Percentiles rank a stretch among this genome's conserved stretches.
These are phyloP conservation scores for Dromaius novaehollandiae DNA, from an alignment of 2,113 vertebrate genomes.

Conservation along the genomic window DNA sequence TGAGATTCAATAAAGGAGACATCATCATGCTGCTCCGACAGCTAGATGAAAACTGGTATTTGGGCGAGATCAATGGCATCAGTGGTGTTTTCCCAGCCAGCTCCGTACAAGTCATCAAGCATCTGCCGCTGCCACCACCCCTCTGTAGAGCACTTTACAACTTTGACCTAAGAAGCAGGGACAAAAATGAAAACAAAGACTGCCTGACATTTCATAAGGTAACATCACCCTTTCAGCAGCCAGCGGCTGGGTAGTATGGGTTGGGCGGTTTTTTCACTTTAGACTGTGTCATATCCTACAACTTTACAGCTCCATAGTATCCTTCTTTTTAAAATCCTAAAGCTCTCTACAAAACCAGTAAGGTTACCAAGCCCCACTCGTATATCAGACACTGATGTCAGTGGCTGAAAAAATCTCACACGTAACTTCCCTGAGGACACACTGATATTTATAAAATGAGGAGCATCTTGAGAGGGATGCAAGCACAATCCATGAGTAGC, in stretches of 20 bases:
- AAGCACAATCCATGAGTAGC: fast-evolving
- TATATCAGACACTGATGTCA: neutral
- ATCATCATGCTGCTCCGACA: slow-evolving; percentile 77
- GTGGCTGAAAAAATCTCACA: fast-evolving
- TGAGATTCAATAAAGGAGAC: slow-evolving; percentile 81
- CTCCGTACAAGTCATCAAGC: slow-evolving; percentile 78
- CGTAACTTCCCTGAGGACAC: fast-evolving
- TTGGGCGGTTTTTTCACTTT: neutral
- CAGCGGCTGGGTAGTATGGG: neutral
- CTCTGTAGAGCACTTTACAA: slow-evolving; percentile 86
- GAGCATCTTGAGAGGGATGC: fast-evolving
- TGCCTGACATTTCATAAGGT: slow-evolving; percentile 86
- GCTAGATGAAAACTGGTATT: slow-evolving; percentile 84
- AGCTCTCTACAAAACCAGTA: neutral
- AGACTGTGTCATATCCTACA: fast-evolving
- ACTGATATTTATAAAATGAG: fast-evolving
- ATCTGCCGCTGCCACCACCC: slow-evolving; percentile 75
- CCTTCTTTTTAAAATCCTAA: neutral
- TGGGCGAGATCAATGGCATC: slow-evolving; percentile 78
- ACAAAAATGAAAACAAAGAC: slow-evolving; percentile 77
- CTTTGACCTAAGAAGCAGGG: slow-evolving; percentile 80
- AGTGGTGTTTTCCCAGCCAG: slow-evolving; percentile 75
- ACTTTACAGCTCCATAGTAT: neutral
- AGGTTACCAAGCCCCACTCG: neutral
- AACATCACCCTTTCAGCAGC: neutral